phyloP scores from a whole-genome alignment of 2,888 invertebrate genomes.

The Drosophila austrosaltans region DNA sequence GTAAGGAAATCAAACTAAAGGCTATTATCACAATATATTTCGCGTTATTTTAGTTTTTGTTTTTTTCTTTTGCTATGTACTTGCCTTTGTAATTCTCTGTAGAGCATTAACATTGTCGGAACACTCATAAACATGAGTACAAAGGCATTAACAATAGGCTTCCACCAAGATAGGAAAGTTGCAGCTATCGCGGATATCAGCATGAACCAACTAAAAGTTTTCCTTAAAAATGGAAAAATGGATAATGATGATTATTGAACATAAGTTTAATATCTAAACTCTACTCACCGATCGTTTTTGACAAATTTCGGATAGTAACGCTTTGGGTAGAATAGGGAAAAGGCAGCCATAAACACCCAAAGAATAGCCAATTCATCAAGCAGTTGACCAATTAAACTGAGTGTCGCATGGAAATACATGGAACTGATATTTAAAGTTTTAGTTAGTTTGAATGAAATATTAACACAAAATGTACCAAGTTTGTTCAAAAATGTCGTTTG shows the following conservation, averaged over 20 bases:
- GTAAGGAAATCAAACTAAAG: conserved; percentile 23
- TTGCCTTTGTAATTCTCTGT: conserved; percentile 88
- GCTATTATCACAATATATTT: conserved; percentile 22
- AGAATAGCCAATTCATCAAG: conserved; percentile 92
- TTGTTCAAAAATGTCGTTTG: too few species aligned
- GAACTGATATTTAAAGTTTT: conserved; percentile 84
- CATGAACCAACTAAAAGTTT: conserved; percentile 86
- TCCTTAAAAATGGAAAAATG: conserved; percentile 82
- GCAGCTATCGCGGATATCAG: conserved; percentile 86
- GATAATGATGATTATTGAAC: conserved; percentile 7
- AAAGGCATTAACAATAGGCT: conserved; percentile 92
- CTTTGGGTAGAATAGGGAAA: conserved; percentile 90
- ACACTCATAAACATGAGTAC: conserved; percentile 90
- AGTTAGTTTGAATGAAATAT: background rate
- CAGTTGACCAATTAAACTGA: conserved; percentile 91
- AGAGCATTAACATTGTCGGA: conserved; percentile 88
- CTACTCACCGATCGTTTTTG: conserved; percentile 86
- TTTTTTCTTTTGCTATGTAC: conserved; percentile 39
- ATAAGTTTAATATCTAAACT: conserved; percentile 15
- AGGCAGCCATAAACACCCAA: conserved; percentile 92
- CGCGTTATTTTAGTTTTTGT: background rate
- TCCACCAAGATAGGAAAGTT: conserved; percentile 88
- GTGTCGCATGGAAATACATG: conserved; percentile 93
- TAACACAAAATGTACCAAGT: too few species aligned
- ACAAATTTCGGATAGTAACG: conserved; percentile 88